Percentiles rank a stretch among this genome's conserved stretches.
These are phyloP conservation scores for Argyra leucocephala DNA, from an alignment of 2,888 invertebrate genomes.

Conservation along the genomic window DNA sequence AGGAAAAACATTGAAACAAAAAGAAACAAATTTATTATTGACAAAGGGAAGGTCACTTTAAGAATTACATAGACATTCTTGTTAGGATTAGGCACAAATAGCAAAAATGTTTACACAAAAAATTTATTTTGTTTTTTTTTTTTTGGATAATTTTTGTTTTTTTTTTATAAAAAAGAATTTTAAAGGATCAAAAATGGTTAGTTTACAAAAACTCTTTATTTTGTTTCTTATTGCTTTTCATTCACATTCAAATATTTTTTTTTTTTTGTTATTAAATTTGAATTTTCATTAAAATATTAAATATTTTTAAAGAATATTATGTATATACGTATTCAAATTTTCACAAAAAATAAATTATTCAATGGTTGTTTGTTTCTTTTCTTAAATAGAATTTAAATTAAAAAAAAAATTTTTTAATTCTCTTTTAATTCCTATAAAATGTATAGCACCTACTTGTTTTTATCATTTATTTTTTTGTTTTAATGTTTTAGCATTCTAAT, in stretches of 20 bases:
- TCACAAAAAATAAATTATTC: neutral
- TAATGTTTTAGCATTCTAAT: neutral
- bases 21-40: neutral
- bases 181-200: neutral
- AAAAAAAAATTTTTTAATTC: neutral
- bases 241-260: neutral
- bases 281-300: neutral
- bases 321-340: neutral
- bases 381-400: neutral
- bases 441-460: neutral
- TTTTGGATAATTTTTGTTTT: neutral
- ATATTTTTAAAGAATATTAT: neutral
- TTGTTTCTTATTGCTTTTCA: neutral
- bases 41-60: constrained; percentile 3
- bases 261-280: neutral
- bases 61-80: neutral
- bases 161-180: neutral
- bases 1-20: no score
- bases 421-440: neutral
- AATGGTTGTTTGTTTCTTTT: neutral
- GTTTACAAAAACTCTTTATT: no score
- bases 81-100: constrained; percentile 1
- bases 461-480: neutral
- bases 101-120: neutral
- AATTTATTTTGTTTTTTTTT: neutral